phyloP scores from a whole-genome alignment of 2,888 invertebrate genomes.

The Hofmannophila pseudospretella region DNA sequence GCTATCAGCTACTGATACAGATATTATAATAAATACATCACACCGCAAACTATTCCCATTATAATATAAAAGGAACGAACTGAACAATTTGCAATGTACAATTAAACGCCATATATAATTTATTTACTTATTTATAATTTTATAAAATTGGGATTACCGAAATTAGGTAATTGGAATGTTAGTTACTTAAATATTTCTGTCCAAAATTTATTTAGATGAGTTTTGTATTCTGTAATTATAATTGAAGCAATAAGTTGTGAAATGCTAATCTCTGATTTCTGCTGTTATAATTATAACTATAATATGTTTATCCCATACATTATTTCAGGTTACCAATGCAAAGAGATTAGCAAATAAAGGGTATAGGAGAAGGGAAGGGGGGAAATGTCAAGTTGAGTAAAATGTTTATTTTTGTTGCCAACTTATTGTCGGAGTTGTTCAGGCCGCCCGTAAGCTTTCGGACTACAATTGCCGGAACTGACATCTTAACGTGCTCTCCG shows the following conservation, averaged over 20 bases:
- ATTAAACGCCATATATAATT: conserved; percentile 48
- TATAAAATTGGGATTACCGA: conserved; percentile 13
- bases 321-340: conserved; percentile 2
- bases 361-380: too few relatives aligned
- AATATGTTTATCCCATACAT: background rate
- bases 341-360: conserved; percentile 1
- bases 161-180: conserved; percentile 10
- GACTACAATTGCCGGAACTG: too few relatives aligned
- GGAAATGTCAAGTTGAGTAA: too few relatives aligned
- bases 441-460: too few relatives aligned
- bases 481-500: too few relatives aligned
- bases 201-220: conserved; percentile 28
- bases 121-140: conserved; percentile 6
- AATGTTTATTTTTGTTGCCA: too few relatives aligned
- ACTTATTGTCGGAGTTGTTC: too few relatives aligned
- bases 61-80: conserved; percentile 18
- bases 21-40: conserved; percentile 43
- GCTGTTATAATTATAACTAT: too few relatives aligned
- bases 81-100: conserved; percentile 32
- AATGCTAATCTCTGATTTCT: too few relatives aligned
- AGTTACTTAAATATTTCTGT: conserved; percentile 51
- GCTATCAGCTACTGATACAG: conserved; percentile 53
- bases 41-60: conserved; percentile 26
- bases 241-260: too few relatives aligned
- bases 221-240: too few relatives aligned